Evolutionary conservation across 2,888 invertebrate species (phyloP).

Genomic region (Drosophila greeni): DNA sequence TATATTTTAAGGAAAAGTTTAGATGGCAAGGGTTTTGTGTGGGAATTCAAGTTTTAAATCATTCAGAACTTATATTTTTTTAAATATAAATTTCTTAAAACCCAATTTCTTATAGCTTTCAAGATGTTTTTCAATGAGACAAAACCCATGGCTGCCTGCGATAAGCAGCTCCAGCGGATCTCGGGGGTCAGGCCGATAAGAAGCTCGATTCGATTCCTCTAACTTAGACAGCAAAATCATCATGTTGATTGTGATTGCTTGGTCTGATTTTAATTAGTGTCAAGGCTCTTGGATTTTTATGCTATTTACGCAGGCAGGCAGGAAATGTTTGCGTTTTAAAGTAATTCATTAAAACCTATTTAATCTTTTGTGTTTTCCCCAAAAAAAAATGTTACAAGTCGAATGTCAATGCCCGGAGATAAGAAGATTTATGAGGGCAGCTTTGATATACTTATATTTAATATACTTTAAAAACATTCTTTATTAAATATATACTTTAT

Average conservation of each 20-base stretch:
- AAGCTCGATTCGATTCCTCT: neutral
- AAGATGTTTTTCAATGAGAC: neutral
- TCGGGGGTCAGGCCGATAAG: constrained; percentile 13
- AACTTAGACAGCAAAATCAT: constrained; percentile 3
- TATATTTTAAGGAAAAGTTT: neutral
- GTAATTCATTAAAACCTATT: neutral
- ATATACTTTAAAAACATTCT: neutral
- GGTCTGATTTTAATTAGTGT: constrained; percentile 4
- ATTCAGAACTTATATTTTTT: too few species aligned
- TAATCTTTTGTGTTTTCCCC: constrained; percentile 2
- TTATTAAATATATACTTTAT: neutral
- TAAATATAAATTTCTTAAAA: too few species aligned
- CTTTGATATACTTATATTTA: neutral
- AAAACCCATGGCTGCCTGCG: constrained; percentile 2
- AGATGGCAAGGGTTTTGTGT: rapidly evolving
- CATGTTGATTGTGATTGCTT: constrained; percentile 1
- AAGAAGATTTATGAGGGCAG: neutral
- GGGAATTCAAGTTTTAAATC: neutral
- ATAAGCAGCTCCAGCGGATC: constrained; percentile 3
- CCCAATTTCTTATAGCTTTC: neutral
- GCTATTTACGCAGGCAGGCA: constrained; percentile 16
- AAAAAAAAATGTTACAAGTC: neutral
- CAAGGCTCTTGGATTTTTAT: constrained; percentile 8
- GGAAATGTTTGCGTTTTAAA: constrained; percentile 10
- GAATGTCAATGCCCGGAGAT: neutral